Evolutionary conservation across 2,888 invertebrate species (phyloP).

Genomic region (Parnassius glacialis): DNA sequence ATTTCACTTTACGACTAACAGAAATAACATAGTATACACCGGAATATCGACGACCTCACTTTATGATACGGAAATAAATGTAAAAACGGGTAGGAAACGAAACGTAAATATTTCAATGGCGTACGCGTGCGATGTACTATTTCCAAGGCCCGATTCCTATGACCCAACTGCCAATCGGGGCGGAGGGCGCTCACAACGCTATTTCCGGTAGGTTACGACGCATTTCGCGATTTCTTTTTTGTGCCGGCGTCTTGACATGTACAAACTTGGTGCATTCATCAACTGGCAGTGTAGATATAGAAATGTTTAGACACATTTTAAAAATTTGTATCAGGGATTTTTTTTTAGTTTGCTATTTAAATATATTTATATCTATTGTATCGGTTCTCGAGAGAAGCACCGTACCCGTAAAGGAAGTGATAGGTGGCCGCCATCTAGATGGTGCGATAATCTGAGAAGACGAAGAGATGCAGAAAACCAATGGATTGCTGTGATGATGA

Average conservation of each 20-base stretch:
- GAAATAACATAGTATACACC: slow-evolving; percentile 8
- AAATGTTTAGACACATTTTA: slow-evolving; percentile 30
- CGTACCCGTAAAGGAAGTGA: no score
- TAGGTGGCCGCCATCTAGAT: no score
- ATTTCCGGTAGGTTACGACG: slow-evolving; percentile 56
- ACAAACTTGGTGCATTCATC: slow-evolving; percentile 75
- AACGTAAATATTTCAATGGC: slow-evolving; percentile 13
- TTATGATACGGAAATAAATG: slow-evolving; percentile 25
- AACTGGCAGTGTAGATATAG: slow-evolving; percentile 44
- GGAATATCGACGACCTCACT: slow-evolving; percentile 4
- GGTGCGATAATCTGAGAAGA: no score
- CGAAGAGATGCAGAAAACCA: no score
- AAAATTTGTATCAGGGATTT: neutral
- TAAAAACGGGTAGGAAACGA: slow-evolving; percentile 15
- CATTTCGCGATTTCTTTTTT: slow-evolving; percentile 54
- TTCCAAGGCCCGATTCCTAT: slow-evolving; percentile 28
- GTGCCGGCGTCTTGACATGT: slow-evolving; percentile 57
- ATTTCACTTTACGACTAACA: slow-evolving; percentile 16
- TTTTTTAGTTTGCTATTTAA: no score
- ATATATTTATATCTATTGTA: neutral
- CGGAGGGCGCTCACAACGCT: slow-evolving; percentile 50
- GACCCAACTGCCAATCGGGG: slow-evolving; percentile 63
- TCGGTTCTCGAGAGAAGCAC: neutral
- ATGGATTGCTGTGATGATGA: no score
- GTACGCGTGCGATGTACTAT: slow-evolving; percentile 33